Conservation (phyloP, 2,888 invertebrate species). For the Trisateles emortualis region DNA sequence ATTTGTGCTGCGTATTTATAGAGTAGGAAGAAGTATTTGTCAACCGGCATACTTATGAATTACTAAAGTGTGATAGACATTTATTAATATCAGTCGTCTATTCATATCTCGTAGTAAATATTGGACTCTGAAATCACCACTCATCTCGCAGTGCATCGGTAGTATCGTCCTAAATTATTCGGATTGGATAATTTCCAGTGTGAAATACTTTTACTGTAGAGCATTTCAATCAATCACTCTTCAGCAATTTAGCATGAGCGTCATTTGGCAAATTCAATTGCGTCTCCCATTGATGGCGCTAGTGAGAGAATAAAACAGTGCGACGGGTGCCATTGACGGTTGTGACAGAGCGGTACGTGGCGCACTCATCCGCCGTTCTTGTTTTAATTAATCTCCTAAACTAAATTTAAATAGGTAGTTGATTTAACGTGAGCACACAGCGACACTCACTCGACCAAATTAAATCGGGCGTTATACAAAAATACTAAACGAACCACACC, state of each 20-base stretch:
- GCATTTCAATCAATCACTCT: slow-evolving; percentile 81
- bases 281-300: slow-evolving; percentile 72
- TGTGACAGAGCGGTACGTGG: slow-evolving; percentile 70
- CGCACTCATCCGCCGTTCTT: slow-evolving; percentile 58
- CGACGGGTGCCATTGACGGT: slow-evolving; percentile 77
- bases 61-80: slow-evolving; percentile 28
- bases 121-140: slow-evolving; percentile 29
- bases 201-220: slow-evolving; percentile 70
- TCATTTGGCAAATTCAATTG: slow-evolving; percentile 83
- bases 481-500: slow-evolving; percentile 53
- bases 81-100: slow-evolving; percentile 36
- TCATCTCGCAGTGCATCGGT: slow-evolving; percentile 32
- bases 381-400: slow-evolving; percentile 81
- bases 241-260: slow-evolving; percentile 79
- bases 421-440: slow-evolving; percentile 56
- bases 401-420: slow-evolving; percentile 76
- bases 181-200: slow-evolving; percentile 71
- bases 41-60: slow-evolving; percentile 36
- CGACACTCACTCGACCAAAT: slow-evolving; percentile 59
- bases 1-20: neutral
- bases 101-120: slow-evolving; percentile 33
- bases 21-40: slow-evolving; percentile 23
- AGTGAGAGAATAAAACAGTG: slow-evolving; percentile 78
- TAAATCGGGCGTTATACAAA: slow-evolving; percentile 66
- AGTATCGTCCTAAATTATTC: slow-evolving; percentile 65